Evolutionary conservation across 2,113 vertebrate species (phyloP).

Genomic region (Rhagologus leucostigma): DNA sequence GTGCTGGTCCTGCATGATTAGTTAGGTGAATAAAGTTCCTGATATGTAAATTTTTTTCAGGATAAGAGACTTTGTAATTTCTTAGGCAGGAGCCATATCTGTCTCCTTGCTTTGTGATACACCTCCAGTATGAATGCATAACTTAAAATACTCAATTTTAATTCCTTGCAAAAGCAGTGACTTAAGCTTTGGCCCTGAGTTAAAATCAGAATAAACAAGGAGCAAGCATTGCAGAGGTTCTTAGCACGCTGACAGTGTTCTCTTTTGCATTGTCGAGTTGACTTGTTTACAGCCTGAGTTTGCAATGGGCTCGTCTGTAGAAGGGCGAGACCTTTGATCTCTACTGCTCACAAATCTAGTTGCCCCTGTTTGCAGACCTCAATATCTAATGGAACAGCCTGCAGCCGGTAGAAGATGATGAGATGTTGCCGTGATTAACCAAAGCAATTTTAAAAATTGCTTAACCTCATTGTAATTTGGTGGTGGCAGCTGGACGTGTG

Average conservation of each 20-base stretch:
- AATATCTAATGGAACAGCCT: neutral
- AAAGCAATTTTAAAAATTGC: neutral
- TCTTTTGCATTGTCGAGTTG: neutral
- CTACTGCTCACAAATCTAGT: neutral
- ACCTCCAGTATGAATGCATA: neutral
- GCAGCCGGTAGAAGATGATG: neutral
- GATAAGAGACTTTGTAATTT: neutral
- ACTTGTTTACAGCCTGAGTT: neutral
- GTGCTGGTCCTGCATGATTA: neutral
- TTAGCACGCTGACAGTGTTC: neutral
- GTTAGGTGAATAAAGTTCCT: neutral
- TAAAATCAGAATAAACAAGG: neutral
- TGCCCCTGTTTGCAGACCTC: neutral
- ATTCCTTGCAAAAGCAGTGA: neutral
- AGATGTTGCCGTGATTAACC: neutral
- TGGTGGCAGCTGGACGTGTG: neutral
- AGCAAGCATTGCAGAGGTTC: neutral
- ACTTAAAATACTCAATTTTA: neutral
- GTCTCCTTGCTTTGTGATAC: neutral
- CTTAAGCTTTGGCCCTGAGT: neutral
- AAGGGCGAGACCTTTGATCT: neutral
- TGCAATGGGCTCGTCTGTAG: fast-evolving
- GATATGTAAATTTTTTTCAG: neutral
- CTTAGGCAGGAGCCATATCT: neutral
- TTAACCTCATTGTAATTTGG: neutral